Base-by-base conservation (phyloP, 2,888 invertebrate species). In the Perdita meconis region DNA sequence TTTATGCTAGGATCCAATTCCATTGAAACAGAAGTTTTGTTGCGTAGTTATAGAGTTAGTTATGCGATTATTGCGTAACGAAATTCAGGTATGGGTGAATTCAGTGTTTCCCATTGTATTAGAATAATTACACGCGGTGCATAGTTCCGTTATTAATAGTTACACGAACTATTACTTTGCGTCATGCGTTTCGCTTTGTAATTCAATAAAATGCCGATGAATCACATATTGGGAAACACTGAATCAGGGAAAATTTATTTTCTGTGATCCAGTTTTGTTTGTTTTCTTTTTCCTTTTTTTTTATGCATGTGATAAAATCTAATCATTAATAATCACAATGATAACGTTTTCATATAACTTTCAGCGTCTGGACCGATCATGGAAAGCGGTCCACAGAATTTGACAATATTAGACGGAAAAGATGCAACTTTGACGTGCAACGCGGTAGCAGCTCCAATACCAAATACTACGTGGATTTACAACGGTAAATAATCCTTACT, bases 351-450 rank as follows among this genome's bases (percentile, higher is more conserved):
- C 6, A 12, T 40, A 36, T 93, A 70, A 22, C 36, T 93, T 92
- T 92, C 94, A 98, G 98, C 98, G 83, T 96, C 98, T 82, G 95
- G 96, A 85, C 98, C 98, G 34, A 94, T 97, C 84, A 96, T 98
- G 95, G 96, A 97, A 92, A 94, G 94, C 71, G 95, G 96, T 78
- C 98, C 98, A 13, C 94, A 95, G 90, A 98, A 98, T 94, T 93
- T 96, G 80, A 98, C 98, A 12, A 96, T 98, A 79, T 94, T 98
- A 86, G 98, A 98, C 92, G 98, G 98, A 64, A 97, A 97, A 93
- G 98, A 98, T 93, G 97, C 97, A 66, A 96, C 97, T 66, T 94
- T 98, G 86, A 94, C 94, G 73, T 99, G 99, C 93, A 95, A 97
- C 85, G 98, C 97, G 34, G 95, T 96, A 66, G 98, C 98, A 60